phyloP scores from a whole-genome alignment of 2,113 vertebrate genomes.

The Ramphastos sulfuratus region DNA sequence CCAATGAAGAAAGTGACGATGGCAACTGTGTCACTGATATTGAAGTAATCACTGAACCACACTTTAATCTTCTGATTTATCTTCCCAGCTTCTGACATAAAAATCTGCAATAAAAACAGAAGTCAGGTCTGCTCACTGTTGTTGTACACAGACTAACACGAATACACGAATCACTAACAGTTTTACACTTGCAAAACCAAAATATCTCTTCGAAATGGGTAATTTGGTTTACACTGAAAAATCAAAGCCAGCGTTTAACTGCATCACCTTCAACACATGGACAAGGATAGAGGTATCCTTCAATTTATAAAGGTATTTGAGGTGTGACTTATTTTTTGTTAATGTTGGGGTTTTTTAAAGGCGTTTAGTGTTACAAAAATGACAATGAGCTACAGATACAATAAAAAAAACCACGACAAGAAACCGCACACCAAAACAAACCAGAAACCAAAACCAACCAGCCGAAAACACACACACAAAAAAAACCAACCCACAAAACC shows the following conservation, averaged over 20 bases:
- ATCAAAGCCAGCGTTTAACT: background rate
- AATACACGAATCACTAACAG: background rate
- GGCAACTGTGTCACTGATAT: conserved; percentile 93
- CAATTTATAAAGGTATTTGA: background rate
- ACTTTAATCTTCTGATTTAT: conserved; percentile 97
- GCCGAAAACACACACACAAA: too few species aligned
- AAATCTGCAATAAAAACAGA: conserved; percentile 80
- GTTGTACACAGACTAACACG: background rate
- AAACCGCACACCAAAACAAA: too few species aligned
- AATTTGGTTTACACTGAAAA: background rate
- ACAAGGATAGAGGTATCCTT: background rate
- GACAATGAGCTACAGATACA: background rate
- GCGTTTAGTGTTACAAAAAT: background rate
- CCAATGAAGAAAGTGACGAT: conserved; percentile 94
- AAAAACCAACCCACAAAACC: too few species aligned
- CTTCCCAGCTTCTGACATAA: conserved; percentile 98
- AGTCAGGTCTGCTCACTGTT: background rate
- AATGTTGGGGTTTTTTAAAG: background rate
- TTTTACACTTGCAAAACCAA: background rate
- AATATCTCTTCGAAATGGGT: background rate
- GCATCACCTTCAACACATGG: background rate
- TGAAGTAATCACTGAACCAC: conserved; percentile 98
- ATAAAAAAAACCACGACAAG: too few species aligned
- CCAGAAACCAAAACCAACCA: too few species aligned
- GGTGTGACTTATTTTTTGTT: background rate